Evolutionary conservation across 2,113 vertebrate genomes (phyloP).

Genomic region (Aspidoscelis tigris): DNA sequence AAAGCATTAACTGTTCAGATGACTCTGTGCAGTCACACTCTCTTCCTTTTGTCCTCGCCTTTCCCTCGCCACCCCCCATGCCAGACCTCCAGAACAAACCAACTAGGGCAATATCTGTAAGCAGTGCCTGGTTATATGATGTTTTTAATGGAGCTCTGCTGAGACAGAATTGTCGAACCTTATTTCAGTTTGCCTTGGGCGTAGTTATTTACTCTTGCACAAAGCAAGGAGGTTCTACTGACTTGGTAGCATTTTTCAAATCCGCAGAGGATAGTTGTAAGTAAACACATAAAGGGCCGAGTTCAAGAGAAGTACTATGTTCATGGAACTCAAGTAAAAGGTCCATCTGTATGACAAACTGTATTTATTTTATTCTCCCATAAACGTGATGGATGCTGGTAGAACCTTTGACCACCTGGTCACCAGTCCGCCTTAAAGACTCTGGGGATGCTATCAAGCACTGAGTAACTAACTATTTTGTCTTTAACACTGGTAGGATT

Average conservation of each 20-base stretch:
- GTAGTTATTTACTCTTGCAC: conserved; percentile 6
- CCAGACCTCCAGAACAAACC: conserved; percentile 24
- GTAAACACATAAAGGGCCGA: conserved; percentile 15
- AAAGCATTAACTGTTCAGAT: conserved; percentile 84
- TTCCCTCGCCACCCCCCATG: conserved; percentile 7
- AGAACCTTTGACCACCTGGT: neutral
- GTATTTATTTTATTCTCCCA: conserved; percentile 15
- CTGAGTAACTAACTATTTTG: conserved; percentile 3
- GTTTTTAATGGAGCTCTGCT: neutral
- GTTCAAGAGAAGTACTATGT: conserved; percentile 10
- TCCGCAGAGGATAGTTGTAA: conserved; percentile 23
- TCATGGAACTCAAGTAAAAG: conserved; percentile 9
- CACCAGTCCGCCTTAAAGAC: neutral
- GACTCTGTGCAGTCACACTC: conserved; percentile 71
- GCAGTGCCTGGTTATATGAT: conserved; percentile 5
- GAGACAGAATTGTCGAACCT: conserved; percentile 38
- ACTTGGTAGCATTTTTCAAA: conserved; percentile 24
- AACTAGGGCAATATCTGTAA: conserved; percentile 23
- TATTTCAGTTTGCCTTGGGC: conserved; percentile 29
- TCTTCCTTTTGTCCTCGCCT: conserved; percentile 8
- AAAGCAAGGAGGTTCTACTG: neutral
- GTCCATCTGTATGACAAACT: conserved; percentile 22
- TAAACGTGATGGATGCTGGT: conserved; percentile 18
- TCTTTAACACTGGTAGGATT: neutral
- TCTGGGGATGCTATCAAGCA: neutral